Evolutionary conservation across 2,113 vertebrate species (phyloP).

Genomic region (Typhlomys cinereus): DNA sequence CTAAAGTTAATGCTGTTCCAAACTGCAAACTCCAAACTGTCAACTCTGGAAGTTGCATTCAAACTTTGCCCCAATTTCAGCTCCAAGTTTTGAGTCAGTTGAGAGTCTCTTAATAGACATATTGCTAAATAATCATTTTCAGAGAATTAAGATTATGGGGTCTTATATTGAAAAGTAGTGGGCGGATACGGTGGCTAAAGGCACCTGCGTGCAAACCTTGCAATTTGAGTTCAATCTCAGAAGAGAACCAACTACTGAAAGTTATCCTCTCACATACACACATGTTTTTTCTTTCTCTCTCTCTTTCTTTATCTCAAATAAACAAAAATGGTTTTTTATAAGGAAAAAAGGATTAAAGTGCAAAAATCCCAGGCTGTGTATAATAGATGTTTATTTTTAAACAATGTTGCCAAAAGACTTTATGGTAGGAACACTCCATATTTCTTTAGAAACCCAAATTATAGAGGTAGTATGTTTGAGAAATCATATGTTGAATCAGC

Average conservation of each 20-base stretch:
- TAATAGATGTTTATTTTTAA: conserved; percentile 54
- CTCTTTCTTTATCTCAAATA: too few species aligned
- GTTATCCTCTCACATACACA: too few species aligned
- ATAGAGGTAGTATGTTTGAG: conserved; percentile 41
- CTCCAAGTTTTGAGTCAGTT: not conserved
- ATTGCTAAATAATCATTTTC: not conserved
- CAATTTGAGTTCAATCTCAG: too few species aligned
- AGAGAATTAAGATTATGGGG: not conserved
- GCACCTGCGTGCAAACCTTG: too few species aligned
- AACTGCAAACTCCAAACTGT: too few species aligned
- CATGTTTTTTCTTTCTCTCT: too few species aligned
- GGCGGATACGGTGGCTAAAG: too few species aligned
- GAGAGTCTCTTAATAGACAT: conserved; percentile 3
- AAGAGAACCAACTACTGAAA: too few species aligned
- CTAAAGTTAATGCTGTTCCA: conserved; percentile 21
- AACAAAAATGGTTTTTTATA: too few species aligned
- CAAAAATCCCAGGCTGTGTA: not conserved
- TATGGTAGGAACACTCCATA: conserved; percentile 36
- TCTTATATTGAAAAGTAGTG: conserved; percentile 42
- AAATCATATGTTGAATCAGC: conserved; percentile 63
- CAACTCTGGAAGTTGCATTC: conserved; percentile 27
- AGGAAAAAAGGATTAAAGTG: conserved; percentile 3
- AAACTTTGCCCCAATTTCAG: conserved; percentile 8
- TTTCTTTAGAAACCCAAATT: conserved; percentile 52
- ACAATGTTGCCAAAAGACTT: conserved; percentile 47